phyloP scores from a whole-genome alignment of 2,888 invertebrate genomes.

The Drosophila paramelanica region DNA sequence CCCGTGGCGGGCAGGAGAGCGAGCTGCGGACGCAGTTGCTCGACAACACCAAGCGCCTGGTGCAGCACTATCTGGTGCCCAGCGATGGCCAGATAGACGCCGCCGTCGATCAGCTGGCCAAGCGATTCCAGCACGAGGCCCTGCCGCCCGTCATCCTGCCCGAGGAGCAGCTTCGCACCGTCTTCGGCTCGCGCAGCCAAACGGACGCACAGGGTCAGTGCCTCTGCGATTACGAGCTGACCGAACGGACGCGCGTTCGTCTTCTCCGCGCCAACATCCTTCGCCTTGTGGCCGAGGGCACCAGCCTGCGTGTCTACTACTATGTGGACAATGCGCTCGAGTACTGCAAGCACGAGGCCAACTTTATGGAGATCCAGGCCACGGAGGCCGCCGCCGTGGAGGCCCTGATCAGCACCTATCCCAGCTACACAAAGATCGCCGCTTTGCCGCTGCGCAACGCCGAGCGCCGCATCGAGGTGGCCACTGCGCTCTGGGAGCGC shows the following conservation, averaged over 20 bases:
- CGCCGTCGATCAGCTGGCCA: slow-evolving; percentile 94
- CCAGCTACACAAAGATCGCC: slow-evolving; percentile 90
- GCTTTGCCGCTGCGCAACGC: slow-evolving; percentile 89
- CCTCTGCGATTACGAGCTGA: slow-evolving; percentile 74
- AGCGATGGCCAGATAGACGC: slow-evolving; percentile 87
- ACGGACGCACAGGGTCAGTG: slow-evolving; percentile 87
- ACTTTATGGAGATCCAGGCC: slow-evolving; percentile 90
- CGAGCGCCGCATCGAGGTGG: slow-evolving; percentile 88
- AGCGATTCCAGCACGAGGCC: slow-evolving; percentile 93
- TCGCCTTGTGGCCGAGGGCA: slow-evolving; percentile 87
- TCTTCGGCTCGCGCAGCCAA: slow-evolving; percentile 90
- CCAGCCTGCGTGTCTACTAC: slow-evolving; percentile 89
- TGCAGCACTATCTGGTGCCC: slow-evolving; percentile 35
- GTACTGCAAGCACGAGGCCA: slow-evolving; percentile 92
- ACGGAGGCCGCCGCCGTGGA: slow-evolving; percentile 90
- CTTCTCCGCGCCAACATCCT: slow-evolving; percentile 87
- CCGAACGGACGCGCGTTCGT: slow-evolving; percentile 87
- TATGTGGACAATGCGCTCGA: slow-evolving; percentile 93
- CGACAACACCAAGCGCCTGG: slow-evolving; percentile 59
- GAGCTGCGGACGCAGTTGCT: slow-evolving; percentile 86
- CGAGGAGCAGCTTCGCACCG: slow-evolving; percentile 89
- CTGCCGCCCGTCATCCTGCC: slow-evolving; percentile 92
- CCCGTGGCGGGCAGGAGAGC: slow-evolving; percentile 86
- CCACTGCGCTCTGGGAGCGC: slow-evolving; percentile 92
- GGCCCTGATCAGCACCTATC: slow-evolving; percentile 90